Evolutionary conservation across 1,140 invertebrate species (phyloP), one percentile per base, ranked within the genome.

Genomic region (Drosophila micromelanica): DNA sequence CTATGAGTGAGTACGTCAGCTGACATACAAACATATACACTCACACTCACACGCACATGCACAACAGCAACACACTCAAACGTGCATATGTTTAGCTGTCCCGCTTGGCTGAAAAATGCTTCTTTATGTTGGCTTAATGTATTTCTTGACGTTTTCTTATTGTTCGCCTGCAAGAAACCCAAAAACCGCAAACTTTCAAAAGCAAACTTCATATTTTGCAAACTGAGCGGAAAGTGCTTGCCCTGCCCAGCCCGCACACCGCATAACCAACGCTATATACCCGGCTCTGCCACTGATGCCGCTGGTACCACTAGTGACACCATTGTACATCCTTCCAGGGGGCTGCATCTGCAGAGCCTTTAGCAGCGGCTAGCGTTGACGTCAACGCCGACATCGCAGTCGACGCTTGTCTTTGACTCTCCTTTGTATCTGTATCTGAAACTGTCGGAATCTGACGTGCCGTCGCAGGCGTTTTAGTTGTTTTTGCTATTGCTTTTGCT

Each of bases 121-220:
- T 64, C 62, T 78, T 76, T 76, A 78, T 72, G 76, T 78, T 76
- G 69, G 76, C 76, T 76, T 78, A 78, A 78, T 78, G 76, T 78
- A 78, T 78, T 78, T 78, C 76, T 76, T 71, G 63, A 74, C 68
- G 59, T 73, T 78, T 78, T 75, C 76, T 78, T 76, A 78, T 78
- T 76, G 76, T 78, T 78, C 67, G 71, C 70, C 73, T 43, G 59
- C 64, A 64, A 77, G 74, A 77, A 79, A 73, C 57, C 74, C 77
- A 79, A 79, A 77, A 77, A 77, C 77, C 77, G 70, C 77, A 79
- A 77, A 79, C 69, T 79, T 79, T 79, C 73, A 68, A 79, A 78
- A 71, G 73, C 73, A 79, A 79, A 79, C 77, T 79, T 77, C 77
- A 79, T 79, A 77, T 79, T 79, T 79, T 79, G 77, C 77, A 76